A percentile compares a stretch with the other conserved stretches of the same genome.
phyloP scores from a whole-genome alignment of 2,888 invertebrate species.

The Blastobasis lacticolella region DNA sequence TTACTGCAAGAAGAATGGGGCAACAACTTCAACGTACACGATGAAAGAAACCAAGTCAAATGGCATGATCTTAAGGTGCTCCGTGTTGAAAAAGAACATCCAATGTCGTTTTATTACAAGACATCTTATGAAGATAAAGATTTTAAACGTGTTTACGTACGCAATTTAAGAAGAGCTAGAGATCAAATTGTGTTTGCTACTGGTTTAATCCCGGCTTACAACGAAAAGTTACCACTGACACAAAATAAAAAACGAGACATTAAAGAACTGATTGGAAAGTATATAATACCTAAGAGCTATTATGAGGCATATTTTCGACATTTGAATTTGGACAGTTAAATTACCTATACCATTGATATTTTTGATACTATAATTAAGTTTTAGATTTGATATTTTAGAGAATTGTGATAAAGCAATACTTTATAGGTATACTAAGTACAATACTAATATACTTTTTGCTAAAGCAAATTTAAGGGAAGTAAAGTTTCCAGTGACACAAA shows the following conservation, averaged over 20 bases:
- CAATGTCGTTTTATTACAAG: neutral
- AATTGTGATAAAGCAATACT: too few species aligned
- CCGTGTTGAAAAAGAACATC: neutral
- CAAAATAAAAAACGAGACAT: neutral
- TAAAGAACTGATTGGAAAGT: neutral
- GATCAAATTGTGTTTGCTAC: neutral
- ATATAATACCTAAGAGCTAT: neutral
- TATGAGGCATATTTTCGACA: neutral
- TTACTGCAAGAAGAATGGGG: constrained; percentile 3
- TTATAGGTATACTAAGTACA: too few species aligned
- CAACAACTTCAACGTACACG: neutral
- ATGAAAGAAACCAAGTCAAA: neutral
- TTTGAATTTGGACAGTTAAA: neutral
- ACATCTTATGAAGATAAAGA: neutral
- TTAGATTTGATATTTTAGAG: too few species aligned
- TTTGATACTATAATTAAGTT: too few species aligned
- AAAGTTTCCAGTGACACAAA: too few species aligned
- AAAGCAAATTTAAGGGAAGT: too few species aligned
- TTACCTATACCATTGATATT: neutral
- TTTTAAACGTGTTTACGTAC: neutral
- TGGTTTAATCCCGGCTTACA: neutral
- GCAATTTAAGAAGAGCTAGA: neutral
- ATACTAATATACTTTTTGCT: too few species aligned
- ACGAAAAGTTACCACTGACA: neutral
- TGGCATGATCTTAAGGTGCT: neutral